A percentile compares a stretch with the other conserved stretches of the same genome.
Evolutionary conservation across 2,888 invertebrate species (phyloP).

Genomic region (Hyalella azteca): DNA sequence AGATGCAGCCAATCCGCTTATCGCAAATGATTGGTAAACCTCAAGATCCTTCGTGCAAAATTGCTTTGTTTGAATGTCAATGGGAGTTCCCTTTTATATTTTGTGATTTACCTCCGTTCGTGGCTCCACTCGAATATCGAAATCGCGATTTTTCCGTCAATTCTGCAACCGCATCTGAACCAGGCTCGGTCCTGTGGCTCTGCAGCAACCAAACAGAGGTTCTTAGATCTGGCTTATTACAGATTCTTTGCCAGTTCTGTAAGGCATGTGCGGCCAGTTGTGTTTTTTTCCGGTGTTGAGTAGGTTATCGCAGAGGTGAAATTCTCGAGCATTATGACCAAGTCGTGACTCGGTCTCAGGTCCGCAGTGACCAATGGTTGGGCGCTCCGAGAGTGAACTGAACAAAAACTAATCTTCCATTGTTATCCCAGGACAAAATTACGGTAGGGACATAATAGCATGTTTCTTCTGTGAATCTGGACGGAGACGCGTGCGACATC

Average conservation of each 20-base stretch:
- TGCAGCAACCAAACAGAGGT: background rate
- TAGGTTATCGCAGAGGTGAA: slow-evolving; percentile 27
- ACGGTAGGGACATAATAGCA: slow-evolving; percentile 7
- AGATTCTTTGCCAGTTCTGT: background rate
- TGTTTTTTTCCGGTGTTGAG: slow-evolving; percentile 19
- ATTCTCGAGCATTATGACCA: slow-evolving; percentile 29
- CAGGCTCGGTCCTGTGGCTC: background rate
- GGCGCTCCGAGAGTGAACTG: slow-evolving; percentile 26
- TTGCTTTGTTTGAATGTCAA: background rate
- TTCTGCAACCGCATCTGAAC: background rate
- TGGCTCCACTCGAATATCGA: background rate
- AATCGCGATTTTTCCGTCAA: background rate
- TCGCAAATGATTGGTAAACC: too few species aligned
- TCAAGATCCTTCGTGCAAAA: too few species aligned
- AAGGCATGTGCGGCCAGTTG: slow-evolving; percentile 26
- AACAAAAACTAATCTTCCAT: slow-evolving; percentile 17
- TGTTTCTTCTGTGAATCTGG: background rate
- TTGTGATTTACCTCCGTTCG: background rate
- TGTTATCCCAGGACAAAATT: slow-evolving; percentile 10
- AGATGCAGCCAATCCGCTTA: too few species aligned
- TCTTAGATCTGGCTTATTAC: slow-evolving; percentile 8
- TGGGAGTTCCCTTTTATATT: background rate
- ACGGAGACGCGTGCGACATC: too few species aligned
- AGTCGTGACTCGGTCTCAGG: slow-evolving; percentile 12
- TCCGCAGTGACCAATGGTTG: slow-evolving; percentile 24